A percentile compares a stretch with the other conserved stretches of the same genome.
Evolutionary conservation across 2,888 invertebrate species (phyloP).

Genomic region (Polietes domitor): DNA sequence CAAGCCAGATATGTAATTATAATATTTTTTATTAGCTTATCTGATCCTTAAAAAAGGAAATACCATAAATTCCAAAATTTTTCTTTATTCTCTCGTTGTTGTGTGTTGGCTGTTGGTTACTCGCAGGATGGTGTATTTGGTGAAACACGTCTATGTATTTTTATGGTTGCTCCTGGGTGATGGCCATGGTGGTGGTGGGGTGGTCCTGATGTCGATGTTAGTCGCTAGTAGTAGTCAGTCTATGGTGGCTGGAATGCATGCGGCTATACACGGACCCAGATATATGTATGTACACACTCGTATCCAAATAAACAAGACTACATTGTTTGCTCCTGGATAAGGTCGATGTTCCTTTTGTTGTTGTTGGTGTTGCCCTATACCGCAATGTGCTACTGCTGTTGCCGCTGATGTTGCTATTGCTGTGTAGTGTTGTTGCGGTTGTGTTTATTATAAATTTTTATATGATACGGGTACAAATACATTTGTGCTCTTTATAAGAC

Average conservation of each 20-base stretch:
- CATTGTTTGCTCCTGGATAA: constrained; percentile 57
- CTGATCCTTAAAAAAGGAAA: constrained; percentile 78
- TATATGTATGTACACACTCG: constrained; percentile 15
- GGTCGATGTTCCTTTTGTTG: constrained; percentile 59
- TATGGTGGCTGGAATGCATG: constrained; percentile 43
- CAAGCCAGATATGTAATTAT: constrained; percentile 78
- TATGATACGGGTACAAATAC: constrained; percentile 62
- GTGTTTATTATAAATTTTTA: constrained; percentile 75
- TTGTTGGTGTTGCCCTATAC: constrained; percentile 43
- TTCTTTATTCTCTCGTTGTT: constrained; percentile 41
- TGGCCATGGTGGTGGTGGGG: constrained; percentile 46
- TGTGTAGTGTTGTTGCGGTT: constrained; percentile 62
- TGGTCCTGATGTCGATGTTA: constrained; percentile 23
- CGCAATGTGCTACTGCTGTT: constrained; percentile 42
- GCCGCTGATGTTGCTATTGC: constrained; percentile 39
- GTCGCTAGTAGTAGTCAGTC: constrained; percentile 32
- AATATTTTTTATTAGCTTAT: constrained; percentile 81
- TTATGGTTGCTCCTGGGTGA: constrained; percentile 41
- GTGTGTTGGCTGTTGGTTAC: constrained; percentile 44
- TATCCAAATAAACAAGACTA: constrained; percentile 31
- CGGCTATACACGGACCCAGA: constrained; percentile 35
- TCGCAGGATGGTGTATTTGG: constrained; percentile 41
- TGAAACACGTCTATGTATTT: constrained; percentile 47
- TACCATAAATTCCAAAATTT: constrained; percentile 76
- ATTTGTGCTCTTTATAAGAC: constrained; percentile 44